Percentiles rank a stretch among this genome's conserved stretches.
Evolutionary conservation across 2,888 invertebrate genomes (phyloP).

Genomic region (Amiota mariae): DNA sequence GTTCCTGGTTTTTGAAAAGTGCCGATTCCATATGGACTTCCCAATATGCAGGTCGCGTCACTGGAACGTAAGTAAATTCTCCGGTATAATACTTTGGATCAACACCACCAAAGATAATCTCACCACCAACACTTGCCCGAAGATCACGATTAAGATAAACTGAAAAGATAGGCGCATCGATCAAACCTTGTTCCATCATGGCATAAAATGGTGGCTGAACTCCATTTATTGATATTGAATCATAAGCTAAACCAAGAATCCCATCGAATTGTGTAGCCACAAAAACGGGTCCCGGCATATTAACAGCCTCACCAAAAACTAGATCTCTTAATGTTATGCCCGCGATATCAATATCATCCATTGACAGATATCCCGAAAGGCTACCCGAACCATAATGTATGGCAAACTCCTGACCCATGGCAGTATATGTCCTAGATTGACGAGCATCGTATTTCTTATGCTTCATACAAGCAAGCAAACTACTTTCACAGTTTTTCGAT

Average conservation of each 20-base stretch:
- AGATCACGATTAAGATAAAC: constrained; percentile 51
- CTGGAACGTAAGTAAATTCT: constrained; percentile 56
- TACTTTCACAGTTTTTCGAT: constrained; percentile 92
- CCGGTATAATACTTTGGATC: constrained; percentile 47
- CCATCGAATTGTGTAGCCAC: constrained; percentile 59
- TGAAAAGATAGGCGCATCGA: constrained; percentile 49
- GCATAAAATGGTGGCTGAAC: constrained; percentile 57
- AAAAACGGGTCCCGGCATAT: constrained; percentile 60
- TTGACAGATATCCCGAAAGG: constrained; percentile 49
- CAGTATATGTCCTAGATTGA: constrained; percentile 84
- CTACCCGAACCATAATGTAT: constrained; percentile 60
- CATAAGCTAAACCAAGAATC: constrained; percentile 57
- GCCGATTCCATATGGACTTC: constrained; percentile 52
- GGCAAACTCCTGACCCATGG: constrained; percentile 78
- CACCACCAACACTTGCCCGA: constrained; percentile 44
- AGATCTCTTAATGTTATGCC: constrained; percentile 50
- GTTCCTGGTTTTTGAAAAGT: constrained; percentile 42
- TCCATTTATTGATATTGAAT: constrained; percentile 50
- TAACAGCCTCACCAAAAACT: constrained; percentile 56
- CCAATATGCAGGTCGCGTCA: constrained; percentile 55
- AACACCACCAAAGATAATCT: constrained; percentile 57
- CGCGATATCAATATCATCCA: constrained; percentile 52
- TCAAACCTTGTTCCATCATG: constrained; percentile 50
- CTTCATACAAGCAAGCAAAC: constrained; percentile 93
- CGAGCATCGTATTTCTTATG: constrained; percentile 95